Evolutionary conservation across 2,888 invertebrate species (phyloP).

Genomic region (Trissolcus brochymenae): DNA sequence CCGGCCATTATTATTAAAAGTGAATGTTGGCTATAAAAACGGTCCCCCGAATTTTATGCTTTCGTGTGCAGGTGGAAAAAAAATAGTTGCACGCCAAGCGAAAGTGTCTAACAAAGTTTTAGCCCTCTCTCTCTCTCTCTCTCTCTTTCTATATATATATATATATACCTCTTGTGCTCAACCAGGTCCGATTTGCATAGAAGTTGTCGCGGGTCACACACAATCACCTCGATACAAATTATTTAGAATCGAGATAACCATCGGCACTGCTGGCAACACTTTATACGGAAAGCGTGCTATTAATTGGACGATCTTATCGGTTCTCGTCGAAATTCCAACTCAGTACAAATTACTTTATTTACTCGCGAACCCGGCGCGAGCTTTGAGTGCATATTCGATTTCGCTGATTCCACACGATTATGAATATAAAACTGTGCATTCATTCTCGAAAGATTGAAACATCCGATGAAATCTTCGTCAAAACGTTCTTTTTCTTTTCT

Average conservation of each 20-base stretch:
- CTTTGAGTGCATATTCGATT: constrained; percentile 33
- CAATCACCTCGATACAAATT: constrained; percentile 47
- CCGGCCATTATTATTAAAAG: constrained; percentile 39
- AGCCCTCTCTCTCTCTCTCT: too few relatives aligned
- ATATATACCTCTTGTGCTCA: too few relatives aligned
- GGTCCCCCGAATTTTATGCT: constrained; percentile 37
- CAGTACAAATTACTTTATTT: constrained; percentile 52
- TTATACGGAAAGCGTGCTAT: constrained; percentile 42
- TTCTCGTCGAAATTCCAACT: constrained; percentile 27
- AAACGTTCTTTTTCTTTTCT: neutral
- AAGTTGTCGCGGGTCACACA: constrained; percentile 10
- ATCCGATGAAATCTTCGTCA: constrained; percentile 21
- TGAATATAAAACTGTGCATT: constrained; percentile 39
- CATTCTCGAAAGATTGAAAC: constrained; percentile 25
- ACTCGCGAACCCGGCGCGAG: constrained; percentile 18
- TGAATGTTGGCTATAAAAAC: constrained; percentile 33
- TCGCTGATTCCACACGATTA: constrained; percentile 19
- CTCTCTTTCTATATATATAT: too few relatives aligned
- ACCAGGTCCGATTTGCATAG: constrained; percentile 32
- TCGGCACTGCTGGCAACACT: constrained; percentile 39
- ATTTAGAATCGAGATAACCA: constrained; percentile 40
- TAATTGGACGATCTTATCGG: constrained; percentile 49
- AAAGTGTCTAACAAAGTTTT: neutral
- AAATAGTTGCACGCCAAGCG: neutral
- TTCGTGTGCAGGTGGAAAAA: constrained; percentile 3